Conservation (phyloP, 2,113 vertebrate genomes). For the Phainopepla nitens region DNA sequence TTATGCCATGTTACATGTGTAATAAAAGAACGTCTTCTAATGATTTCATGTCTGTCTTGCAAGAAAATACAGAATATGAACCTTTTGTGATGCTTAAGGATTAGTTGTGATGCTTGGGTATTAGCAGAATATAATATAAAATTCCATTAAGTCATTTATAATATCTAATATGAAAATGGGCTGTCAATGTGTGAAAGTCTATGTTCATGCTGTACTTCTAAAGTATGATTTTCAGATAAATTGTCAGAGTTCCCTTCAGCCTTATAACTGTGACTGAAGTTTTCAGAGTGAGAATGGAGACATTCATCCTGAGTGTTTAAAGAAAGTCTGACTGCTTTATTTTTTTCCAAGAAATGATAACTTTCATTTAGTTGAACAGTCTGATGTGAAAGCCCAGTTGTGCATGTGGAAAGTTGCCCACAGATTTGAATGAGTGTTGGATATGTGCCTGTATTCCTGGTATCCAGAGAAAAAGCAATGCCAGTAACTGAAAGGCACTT, state of each 20-base stretch:
- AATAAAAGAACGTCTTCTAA: not conserved
- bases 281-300: not conserved
- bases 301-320: not conserved
- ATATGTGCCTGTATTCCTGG: not conserved
- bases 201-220: not conserved
- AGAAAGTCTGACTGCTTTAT: not conserved
- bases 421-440: not conserved
- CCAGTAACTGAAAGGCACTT: not conserved
- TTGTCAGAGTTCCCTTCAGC: not conserved
- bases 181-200: not conserved
- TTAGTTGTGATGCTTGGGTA: not conserved
- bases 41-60: not conserved
- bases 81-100: not conserved
- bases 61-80: not conserved
- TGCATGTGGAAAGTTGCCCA: not conserved
- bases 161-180: not conserved
- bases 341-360: not conserved
- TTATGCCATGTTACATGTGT: not conserved
- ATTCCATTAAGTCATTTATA: not conserved
- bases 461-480: not conserved
- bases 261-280: not conserved
- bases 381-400: not conserved
- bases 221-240: not conserved
- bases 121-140: not conserved
- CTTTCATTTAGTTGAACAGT: not conserved